Conservation (phyloP, 2,113 vertebrate genomes). For the Gila orcuttii region DNA sequence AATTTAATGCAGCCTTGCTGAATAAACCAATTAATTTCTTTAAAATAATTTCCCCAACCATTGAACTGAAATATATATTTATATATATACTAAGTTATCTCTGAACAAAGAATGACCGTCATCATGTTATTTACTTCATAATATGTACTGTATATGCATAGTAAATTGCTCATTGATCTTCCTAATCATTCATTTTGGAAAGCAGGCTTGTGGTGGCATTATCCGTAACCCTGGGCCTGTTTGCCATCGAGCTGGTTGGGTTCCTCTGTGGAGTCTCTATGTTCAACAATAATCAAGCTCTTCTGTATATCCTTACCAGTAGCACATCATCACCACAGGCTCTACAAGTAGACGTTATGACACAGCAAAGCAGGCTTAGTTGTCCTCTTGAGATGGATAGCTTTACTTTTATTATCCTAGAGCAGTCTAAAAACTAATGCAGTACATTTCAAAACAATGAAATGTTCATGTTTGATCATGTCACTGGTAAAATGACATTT, state of each 20-base stretch:
- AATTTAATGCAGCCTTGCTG: too few species aligned
- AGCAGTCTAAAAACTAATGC: not conserved
- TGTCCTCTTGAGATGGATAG: not conserved
- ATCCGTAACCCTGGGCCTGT: constrained; percentile 82
- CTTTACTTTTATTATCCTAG: not conserved
- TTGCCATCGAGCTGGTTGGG: constrained; percentile 83
- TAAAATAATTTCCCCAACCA: too few species aligned
- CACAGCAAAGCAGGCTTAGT: not conserved
- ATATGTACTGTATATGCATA: not conserved
- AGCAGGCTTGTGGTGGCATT: constrained; percentile 82
- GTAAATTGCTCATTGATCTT: not conserved
- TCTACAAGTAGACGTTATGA: not conserved
- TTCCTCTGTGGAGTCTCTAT: constrained; percentile 89
- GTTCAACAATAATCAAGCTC: constrained; percentile 86
- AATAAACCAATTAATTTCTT: too few species aligned
- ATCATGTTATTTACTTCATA: too few species aligned
- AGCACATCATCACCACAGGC: not conserved
- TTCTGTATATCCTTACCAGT: constrained; percentile 88
- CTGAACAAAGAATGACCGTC: too few species aligned
- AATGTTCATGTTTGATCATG: not conserved
- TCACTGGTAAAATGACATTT: not conserved
- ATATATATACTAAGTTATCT: too few species aligned
- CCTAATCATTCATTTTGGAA: constrained; percentile 2
- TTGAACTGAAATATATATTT: too few species aligned
- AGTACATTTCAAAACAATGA: not conserved